A percentile compares a stretch with the other conserved stretches of the same genome.
Conservation (phyloP, 1,140 invertebrate species). For the Scaptomyza montana region DNA sequence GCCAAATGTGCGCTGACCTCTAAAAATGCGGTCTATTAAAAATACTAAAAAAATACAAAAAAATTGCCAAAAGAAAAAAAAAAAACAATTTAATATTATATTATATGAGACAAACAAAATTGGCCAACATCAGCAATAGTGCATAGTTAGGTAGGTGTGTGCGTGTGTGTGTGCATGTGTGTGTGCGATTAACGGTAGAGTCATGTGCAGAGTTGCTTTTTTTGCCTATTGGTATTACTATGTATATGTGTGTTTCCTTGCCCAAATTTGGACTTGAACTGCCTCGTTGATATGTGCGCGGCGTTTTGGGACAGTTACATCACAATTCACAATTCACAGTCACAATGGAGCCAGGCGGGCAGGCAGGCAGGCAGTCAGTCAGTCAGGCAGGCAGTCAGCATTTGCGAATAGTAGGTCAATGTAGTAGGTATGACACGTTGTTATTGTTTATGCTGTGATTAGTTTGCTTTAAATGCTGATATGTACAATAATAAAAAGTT, state of each 20-base stretch:
- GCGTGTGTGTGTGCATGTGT: constrained; percentile 21
- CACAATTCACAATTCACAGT: constrained; percentile 56
- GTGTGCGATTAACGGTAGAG: constrained; percentile 77
- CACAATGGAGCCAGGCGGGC: constrained; percentile 27
- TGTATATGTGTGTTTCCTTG: constrained; percentile 52
- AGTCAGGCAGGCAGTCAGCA: constrained; percentile 41
- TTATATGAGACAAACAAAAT: constrained; percentile 68
- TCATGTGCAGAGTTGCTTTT: constrained; percentile 52
- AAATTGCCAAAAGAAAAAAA: background rate
- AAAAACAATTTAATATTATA: constrained; percentile 64
- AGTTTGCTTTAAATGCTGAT: constrained; percentile 51
- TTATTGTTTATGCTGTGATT: constrained; percentile 49
- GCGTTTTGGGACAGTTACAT: constrained; percentile 81
- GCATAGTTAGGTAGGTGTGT: too few relatives aligned
- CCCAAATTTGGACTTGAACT: constrained; percentile 79
- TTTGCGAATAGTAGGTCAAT: constrained; percentile 81
- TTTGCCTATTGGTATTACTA: constrained; percentile 22
- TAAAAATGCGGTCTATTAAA: constrained; percentile 78
- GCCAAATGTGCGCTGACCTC: constrained; percentile 78
- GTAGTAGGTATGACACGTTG: constrained; percentile 34
- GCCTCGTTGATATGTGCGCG: constrained; percentile 79
- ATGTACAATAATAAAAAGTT: constrained; percentile 7
- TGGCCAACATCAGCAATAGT: constrained; percentile 51
- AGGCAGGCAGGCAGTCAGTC: background rate
- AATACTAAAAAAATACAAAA: background rate